Evolutionary conservation across 2,888 invertebrate species (phyloP).

Genomic region (Rotaria sp.): DNA sequence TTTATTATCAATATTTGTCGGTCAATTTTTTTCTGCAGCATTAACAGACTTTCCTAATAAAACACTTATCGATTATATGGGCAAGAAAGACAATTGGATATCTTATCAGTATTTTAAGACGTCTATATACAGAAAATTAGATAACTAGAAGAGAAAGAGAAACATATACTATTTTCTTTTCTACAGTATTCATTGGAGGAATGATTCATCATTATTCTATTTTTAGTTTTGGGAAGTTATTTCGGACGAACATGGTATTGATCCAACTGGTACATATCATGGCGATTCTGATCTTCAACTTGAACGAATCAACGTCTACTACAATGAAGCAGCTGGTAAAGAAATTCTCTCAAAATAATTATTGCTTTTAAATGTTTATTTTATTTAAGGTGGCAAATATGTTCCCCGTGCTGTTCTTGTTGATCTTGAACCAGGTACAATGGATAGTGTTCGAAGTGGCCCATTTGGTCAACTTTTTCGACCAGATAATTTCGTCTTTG

Average conservation of each 20-base stretch:
- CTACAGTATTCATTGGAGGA: background rate
- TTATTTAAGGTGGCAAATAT: conserved; percentile 67
- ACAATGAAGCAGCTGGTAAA: conserved; percentile 68
- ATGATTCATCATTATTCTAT: background rate
- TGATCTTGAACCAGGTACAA: conserved; percentile 90
- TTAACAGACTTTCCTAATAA: background rate
- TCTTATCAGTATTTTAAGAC: background rate
- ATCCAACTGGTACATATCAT: conserved; percentile 49
- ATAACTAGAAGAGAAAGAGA: background rate
- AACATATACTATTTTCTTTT: background rate
- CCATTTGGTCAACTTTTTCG: conserved; percentile 89
- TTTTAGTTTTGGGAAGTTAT: conserved; percentile 51
- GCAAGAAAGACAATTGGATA: too few species aligned
- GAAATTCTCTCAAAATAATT: background rate
- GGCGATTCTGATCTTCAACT: conserved; percentile 47
- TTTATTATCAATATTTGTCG: too few species aligned
- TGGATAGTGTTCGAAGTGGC: conserved; percentile 90
- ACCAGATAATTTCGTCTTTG: conserved; percentile 90
- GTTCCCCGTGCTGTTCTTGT: conserved; percentile 86
- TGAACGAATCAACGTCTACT: conserved; percentile 66
- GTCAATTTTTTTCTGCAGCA: background rate
- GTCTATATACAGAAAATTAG: background rate
- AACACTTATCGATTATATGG: too few species aligned
- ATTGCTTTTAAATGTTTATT: background rate
- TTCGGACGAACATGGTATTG: conserved; percentile 51